Conservation (phyloP, 2,888 invertebrate species). For the Autographa gamma region DNA sequence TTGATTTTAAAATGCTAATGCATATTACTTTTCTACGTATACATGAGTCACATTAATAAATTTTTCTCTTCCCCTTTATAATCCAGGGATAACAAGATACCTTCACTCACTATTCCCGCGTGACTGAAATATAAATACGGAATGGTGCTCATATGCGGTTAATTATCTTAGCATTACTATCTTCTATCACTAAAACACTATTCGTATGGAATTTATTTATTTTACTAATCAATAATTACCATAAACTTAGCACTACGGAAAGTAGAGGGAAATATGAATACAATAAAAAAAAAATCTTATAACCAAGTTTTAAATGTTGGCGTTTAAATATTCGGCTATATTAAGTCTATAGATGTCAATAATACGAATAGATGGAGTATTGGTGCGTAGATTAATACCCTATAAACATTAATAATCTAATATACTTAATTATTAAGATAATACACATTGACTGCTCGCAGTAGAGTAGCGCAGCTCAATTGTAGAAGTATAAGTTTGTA, state of each 20-base stretch:
- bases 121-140: constrained; percentile 2
- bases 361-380: constrained; percentile 64
- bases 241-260: not conserved
- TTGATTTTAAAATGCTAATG: no score
- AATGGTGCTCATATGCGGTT: constrained; percentile 3
- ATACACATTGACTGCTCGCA: constrained; percentile 87
- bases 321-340: constrained; percentile 55
- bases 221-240: not conserved
- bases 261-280: not conserved
- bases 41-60: not conserved
- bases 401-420: constrained; percentile 60
- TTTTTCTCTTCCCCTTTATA: not conserved
- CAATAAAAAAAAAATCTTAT: not conserved
- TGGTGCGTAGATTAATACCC: constrained; percentile 78
- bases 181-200: not conserved
- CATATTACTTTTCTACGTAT: not conserved
- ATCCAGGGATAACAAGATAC: not conserved
- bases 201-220: not conserved
- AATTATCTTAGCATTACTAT: not conserved
- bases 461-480: constrained; percentile 89
- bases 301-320: not conserved
- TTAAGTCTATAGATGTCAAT: constrained; percentile 50
- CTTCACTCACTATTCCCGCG: not conserved
- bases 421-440: constrained; percentile 63
- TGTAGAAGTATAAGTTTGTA: constrained; percentile 87